phyloP scores from a whole-genome alignment of 2,888 invertebrate species.

The Zonitis immaculata region DNA sequence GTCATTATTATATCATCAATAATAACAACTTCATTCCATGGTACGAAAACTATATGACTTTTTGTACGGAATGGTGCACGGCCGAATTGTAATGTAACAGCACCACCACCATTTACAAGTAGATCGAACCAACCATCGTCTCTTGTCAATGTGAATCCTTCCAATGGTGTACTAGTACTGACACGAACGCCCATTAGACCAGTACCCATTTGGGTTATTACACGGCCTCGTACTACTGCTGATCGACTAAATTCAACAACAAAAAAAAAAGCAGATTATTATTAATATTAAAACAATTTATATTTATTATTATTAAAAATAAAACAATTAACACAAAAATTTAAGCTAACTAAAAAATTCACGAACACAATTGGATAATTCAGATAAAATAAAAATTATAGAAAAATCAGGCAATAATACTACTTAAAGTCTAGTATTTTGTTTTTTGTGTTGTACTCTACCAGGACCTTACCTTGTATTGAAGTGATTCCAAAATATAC shows the following conservation, averaged over 20 bases:
- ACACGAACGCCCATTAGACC: slow-evolving; percentile 95
- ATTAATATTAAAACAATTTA: not conserved
- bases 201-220: slow-evolving; percentile 84
- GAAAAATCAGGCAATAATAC: slow-evolving; percentile 16
- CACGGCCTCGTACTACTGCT: slow-evolving; percentile 93
- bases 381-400: slow-evolving; percentile 19
- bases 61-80: slow-evolving; percentile 85
- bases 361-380: slow-evolving; percentile 46
- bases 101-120: slow-evolving; percentile 98
- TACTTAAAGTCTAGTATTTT: too few relatives aligned
- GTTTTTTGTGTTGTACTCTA: too few relatives aligned
- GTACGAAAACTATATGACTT: slow-evolving; percentile 83
- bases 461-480: slow-evolving; percentile 87
- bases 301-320: too few relatives aligned
- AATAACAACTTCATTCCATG: slow-evolving; percentile 97
- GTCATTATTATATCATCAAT: slow-evolving; percentile 84
- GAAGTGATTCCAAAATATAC: slow-evolving; percentile 99
- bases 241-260: slow-evolving; percentile 71
- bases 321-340: slow-evolving; percentile 24
- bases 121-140: slow-evolving; percentile 97
- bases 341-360: slow-evolving; percentile 44
- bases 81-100: slow-evolving; percentile 92
- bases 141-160: slow-evolving; percentile 91
- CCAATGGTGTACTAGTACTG: slow-evolving; percentile 87
- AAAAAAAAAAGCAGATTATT: not conserved